Evolutionary conservation across 2,888 invertebrate genomes (phyloP), one percentile per base, ranked within the genome.

Genomic region (Pyrochroa serraticornis): DNA sequence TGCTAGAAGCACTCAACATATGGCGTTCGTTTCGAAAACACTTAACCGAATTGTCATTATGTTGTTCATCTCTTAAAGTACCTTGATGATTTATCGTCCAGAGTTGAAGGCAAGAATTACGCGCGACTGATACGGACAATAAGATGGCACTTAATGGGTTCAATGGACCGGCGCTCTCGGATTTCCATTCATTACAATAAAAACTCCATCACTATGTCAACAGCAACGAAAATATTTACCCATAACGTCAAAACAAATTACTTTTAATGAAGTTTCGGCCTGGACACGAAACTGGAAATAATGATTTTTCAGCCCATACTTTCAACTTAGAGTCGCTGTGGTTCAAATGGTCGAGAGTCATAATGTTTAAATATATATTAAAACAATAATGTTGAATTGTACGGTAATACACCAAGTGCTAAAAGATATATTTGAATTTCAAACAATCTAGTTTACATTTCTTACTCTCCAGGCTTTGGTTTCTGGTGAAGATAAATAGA

Each of bases 1-100:
- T 67, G 68, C 68, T 42, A 52, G 66, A 67, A 69, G 70, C 70
- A 69, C 69, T 70, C 69, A 70, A 69, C 70, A 68, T 70, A 69
- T 67, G 69, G 60, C 47, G 55, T 51, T 60, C 51, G 60, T 60
- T 60, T 60, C 44, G 51, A 51, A 60, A 60, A 60, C 60, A 60
- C 60, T 60, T 60, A 60, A 60, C 50, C 36, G 56, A 51, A 60
- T 60, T 54, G 60, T 60, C 60, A 60, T 60, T 60, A 55, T 47
- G 56, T 48, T 51, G 51, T 51, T 60, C 60, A 60, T 60, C 60
- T 60, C 48, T 56, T 60, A 52, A 60, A 60, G 55, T 56, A 60
- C 56, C 51, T 59, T 59, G 59, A 59, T 59, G 59, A 59, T 59
- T 59, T 59, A 59, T 59, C 42, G 56, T 47, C 45, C 31, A 37